Base-by-base conservation (phyloP, 2,888 invertebrate genomes). In the Strigamia maritima region DNA sequence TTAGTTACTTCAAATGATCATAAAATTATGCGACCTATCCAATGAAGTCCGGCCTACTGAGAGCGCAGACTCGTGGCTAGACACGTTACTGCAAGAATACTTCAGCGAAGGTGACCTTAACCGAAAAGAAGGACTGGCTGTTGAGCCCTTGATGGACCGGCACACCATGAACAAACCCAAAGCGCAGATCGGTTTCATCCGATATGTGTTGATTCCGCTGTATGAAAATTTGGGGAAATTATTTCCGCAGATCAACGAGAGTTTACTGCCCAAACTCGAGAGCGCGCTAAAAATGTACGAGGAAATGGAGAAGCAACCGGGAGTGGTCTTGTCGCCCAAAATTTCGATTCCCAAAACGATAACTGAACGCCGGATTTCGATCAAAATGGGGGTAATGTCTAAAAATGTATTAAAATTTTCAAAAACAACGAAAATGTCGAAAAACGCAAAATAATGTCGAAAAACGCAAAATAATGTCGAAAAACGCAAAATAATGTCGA, bases 141-240 rank as follows among this genome's bases (percentile, higher is more conserved):
- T 94, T 35, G 93, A 93, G 31, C 93, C 94, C 0, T 93, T 94
- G 85, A 94, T 94, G 93, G 94, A 94, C 86, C 89, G 93, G 40
- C 93, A 93, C 82, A 93, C 93, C 87, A 92, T 93, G 79, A 93
- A 93, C 80, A 93, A 93, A 85, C 92, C 93, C 3, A 92, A 93
- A 22, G 93, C 93, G 0, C 93, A 94, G 85, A 76, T 76, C 7
- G 31, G 76, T 79, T 94, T 94, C 86, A 94, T 94, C 85, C 93
- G 93, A 75, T 89, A 92, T 83, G 93, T 94, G 70, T 88, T 94
- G 75, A 87, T 94, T 83, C 94, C 94, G 19, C 88, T 94, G 65
- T 93, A 93, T 85, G 93, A 93, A 86, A 90, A 92, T 8, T 88
- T 94, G 22, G 92, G 92, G 16, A 91, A 91, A 82, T 88, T 93